Base-by-base conservation (phyloP, 2,888 invertebrate species). In the Augochlorella aurata region DNA sequence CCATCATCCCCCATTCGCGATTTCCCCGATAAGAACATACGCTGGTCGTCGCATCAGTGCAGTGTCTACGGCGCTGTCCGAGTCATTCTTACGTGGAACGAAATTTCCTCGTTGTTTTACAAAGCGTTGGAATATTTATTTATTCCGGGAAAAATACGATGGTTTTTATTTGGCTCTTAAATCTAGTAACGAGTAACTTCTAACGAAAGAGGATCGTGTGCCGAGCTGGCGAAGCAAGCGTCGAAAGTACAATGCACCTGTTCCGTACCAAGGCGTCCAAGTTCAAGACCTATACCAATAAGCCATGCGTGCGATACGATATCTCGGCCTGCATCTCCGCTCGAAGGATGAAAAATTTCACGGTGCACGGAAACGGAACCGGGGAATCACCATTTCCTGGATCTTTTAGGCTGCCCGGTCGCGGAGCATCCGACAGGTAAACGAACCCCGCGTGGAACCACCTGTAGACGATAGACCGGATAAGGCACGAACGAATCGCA, bases 401-500 rank as follows among this genome's bases (percentile, higher is more conserved):
- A 18, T 58, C 24, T 77, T 75, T 71, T 82, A 61, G 67, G 76
- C 21, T 74, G 12, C 10, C 12, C 47, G 24, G 14, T 16, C 14
- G 24, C 14, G 24, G 58, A 24, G 58, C 24, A 14, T 14, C 14
- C 7, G 24, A 38, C 74, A 54, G 74, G 82, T 74, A 71, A 72
- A 78, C 77, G 77, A 77, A 79, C 58, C 58, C 54, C 65, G 49
- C 29, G 67, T 47, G 74, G 74, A 38, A 38, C 77, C 79, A 80
- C 74, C 80, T 77, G 79, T 76, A 77, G 74, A 72, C 61, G 52
- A 54, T 50, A 50, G 58, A 81, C 87, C 83, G 87, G 87, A 82
- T 87, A 85, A 87, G 80, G 82, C 49, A 76, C 66, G 73, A 72
- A 82, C 82, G 67, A 79, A 74, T 68, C 75, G 85, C 76, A 52